These are phyloP conservation scores for Paraplagusia blochii DNA, from an alignment of 2,113 vertebrate genomes.

Conservation along the genomic window DNA sequence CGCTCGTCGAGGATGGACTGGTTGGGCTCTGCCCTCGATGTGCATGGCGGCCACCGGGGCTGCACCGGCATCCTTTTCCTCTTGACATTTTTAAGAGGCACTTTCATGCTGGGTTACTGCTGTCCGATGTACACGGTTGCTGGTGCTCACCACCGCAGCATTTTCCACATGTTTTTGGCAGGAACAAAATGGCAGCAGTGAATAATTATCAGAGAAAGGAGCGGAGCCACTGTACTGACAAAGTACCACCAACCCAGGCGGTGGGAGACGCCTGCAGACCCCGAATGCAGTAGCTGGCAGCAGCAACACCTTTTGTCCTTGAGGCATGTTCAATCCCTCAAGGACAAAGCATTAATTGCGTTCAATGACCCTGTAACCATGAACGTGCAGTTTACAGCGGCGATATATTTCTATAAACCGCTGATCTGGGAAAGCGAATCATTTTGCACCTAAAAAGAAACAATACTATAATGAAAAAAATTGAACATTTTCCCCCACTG, in stretches of 20 bases:
- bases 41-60: constrained; percentile 43
- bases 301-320: constrained; percentile 5
- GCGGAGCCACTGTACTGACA: neutral
- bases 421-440: too few relatives aligned
- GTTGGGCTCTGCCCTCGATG: constrained; percentile 40
- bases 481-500: too few relatives aligned
- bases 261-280: constrained; percentile 10
- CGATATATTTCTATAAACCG: neutral
- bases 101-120: constrained; percentile 2
- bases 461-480: too few relatives aligned
- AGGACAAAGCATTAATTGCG: constrained; percentile 24
- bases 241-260: neutral
- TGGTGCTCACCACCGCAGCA: constrained; percentile 1
- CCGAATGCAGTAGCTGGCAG: neutral
- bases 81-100: constrained; percentile 26
- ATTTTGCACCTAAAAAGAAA: too few relatives aligned
- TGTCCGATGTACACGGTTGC: constrained; percentile 1
- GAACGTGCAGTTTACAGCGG: neutral
- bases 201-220: neutral
- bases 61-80: constrained; percentile 33
- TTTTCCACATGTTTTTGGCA: neutral
- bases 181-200: constrained; percentile 12
- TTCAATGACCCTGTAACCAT: neutral
- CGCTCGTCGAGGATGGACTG: constrained; percentile 36
- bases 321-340: constrained; percentile 21